These are phyloP conservation scores for Polia nebulosa DNA, from an alignment of 2,888 invertebrate genomes.

Conservation along the genomic window DNA sequence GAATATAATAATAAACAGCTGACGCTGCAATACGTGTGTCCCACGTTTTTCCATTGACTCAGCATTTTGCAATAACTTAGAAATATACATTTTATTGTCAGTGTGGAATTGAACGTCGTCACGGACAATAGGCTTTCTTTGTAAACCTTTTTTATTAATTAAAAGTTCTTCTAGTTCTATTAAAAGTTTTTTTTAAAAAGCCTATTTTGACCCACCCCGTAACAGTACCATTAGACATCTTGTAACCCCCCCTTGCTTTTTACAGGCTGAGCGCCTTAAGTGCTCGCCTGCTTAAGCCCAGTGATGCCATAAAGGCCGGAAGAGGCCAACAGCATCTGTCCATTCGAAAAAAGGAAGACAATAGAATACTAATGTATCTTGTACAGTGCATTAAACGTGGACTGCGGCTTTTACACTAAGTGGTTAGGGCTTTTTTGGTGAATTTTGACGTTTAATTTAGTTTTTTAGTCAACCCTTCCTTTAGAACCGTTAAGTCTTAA, in stretches of 20 bases:
- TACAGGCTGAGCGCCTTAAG: constrained; percentile 64
- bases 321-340: constrained; percentile 67
- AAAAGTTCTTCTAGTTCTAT: no score
- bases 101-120: no score
- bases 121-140: no score
- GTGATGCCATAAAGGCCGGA: constrained; percentile 68
- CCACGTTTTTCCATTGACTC: no score
- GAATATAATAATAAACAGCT: no score
- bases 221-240: constrained; percentile 58
- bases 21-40: no score
- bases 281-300: constrained; percentile 68
- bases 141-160: no score
- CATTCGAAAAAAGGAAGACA: constrained; percentile 69
- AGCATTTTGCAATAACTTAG: no score
- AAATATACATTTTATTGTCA: no score
- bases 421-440: constrained; percentile 57
- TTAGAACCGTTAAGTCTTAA: constrained; percentile 38
- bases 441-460: constrained; percentile 61
- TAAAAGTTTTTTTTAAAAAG: no score
- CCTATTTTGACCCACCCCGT: no score
- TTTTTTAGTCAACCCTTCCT: constrained; percentile 52
- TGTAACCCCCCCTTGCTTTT: constrained; percentile 62
- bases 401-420: constrained; percentile 61
- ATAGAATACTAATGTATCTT: constrained; percentile 69
- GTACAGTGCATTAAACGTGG: constrained; percentile 64